Evolutionary conservation across 2,797 vertebrate species (phyloP).

Genomic region (Sebastiscus tertius): DNA sequence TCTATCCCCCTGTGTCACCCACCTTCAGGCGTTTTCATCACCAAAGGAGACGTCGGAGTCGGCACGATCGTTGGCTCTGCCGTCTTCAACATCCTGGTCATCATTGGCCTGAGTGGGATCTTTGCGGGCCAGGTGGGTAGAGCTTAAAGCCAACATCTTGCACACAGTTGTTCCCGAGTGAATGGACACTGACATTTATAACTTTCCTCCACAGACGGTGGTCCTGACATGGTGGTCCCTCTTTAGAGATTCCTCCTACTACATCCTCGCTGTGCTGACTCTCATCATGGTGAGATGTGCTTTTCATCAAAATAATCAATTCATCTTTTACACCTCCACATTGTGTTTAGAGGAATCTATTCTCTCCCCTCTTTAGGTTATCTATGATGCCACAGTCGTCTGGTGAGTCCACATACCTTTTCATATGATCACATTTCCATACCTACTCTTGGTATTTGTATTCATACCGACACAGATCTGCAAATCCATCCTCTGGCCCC

Average conservation of each 20-base stretch:
- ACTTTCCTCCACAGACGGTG: slow-evolving; percentile 70
- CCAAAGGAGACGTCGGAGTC: slow-evolving; percentile 85
- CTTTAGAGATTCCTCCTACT: slow-evolving; percentile 84
- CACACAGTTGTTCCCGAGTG: not conserved
- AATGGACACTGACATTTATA: not conserved
- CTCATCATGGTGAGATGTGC: slow-evolving; percentile 81
- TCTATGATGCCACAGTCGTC: slow-evolving; percentile 83
- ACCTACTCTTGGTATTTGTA: not conserved
- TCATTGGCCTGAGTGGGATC: slow-evolving; percentile 85
- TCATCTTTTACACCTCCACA: not conserved
- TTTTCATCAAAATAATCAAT: not conserved
- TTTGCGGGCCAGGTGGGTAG: slow-evolving; percentile 81
- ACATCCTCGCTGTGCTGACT: slow-evolving; percentile 83
- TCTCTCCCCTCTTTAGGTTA: slow-evolving; percentile 72
- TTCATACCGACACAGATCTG: not conserved
- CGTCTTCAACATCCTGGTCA: slow-evolving; percentile 87
- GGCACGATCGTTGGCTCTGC: slow-evolving; percentile 86
- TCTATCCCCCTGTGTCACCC: not conserved
- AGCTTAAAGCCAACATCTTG: fast-evolving
- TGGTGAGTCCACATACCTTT: slow-evolving; percentile 76
- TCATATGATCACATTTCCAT: not conserved
- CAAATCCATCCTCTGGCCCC: not conserved
- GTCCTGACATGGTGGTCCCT: slow-evolving; percentile 86
- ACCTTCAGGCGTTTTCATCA: slow-evolving; percentile 84
- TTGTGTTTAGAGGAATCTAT: not conserved